Evolutionary conservation across 1,140 invertebrate genomes (phyloP).

Genomic region (Cepaea nemoralis): DNA sequence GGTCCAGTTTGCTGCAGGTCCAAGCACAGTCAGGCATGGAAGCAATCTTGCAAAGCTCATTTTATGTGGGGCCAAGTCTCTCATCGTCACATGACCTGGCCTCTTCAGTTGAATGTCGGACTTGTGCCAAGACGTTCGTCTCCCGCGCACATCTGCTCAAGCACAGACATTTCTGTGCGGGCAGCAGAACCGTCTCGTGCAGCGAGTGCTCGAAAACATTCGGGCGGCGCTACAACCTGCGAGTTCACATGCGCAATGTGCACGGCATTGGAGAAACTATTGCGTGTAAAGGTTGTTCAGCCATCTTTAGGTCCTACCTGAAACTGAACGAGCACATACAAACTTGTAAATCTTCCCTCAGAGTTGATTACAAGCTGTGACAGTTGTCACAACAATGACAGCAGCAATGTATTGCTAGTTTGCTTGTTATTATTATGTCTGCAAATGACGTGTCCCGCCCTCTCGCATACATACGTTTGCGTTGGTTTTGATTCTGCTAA

Average conservation of each 20-base stretch:
- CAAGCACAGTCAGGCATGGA: neutral
- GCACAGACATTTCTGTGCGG: conserved; percentile 8
- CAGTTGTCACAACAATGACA: too few relatives aligned
- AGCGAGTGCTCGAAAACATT: conserved; percentile 39
- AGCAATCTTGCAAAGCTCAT: neutral
- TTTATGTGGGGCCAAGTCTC: neutral
- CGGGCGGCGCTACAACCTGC: conserved; percentile 34
- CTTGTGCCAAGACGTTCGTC: neutral
- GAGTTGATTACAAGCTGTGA: neutral
- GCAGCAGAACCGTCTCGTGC: conserved; percentile 26
- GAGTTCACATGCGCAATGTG: conserved; percentile 37
- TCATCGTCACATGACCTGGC: neutral
- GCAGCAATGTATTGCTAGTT: too few relatives aligned
- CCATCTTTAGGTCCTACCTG: conserved; percentile 19
- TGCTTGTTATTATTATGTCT: too few relatives aligned
- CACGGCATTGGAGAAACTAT: conserved; percentile 40
- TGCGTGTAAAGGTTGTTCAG: conserved; percentile 14
- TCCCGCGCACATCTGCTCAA: neutral
- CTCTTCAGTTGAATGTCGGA: neutral
- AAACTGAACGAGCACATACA: conserved; percentile 30
- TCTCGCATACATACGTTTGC: too few relatives aligned
- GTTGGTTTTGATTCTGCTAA: too few relatives aligned
- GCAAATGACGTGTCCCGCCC: too few relatives aligned
- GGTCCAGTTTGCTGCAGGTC: neutral
- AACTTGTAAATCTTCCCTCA: neutral